phyloP scores from a whole-genome alignment of 2,113 vertebrate genomes.

The Takifugu flavidus region DNA sequence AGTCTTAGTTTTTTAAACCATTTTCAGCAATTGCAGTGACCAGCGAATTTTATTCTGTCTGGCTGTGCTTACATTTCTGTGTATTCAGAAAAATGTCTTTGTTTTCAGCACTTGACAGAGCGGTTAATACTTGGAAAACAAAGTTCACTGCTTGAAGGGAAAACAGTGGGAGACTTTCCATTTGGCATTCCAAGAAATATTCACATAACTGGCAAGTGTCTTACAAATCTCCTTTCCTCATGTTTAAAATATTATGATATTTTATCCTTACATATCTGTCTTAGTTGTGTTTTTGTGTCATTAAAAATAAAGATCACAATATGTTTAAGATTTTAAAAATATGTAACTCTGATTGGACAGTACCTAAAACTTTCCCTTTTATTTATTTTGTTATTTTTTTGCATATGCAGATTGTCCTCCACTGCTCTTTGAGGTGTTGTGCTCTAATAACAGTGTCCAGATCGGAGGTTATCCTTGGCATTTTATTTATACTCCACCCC shows the following conservation, averaged over 20 bases:
- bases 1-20: not conserved
- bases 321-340: no score
- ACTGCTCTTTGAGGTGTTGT: constrained; percentile 89
- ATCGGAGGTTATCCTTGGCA: constrained; percentile 96
- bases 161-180: constrained; percentile 84
- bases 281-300: no score
- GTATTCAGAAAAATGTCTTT: constrained; percentile 20
- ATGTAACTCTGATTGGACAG: no score
- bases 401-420: constrained; percentile 78
- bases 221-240: not conserved
- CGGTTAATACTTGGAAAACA: constrained; percentile 80
- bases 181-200: constrained; percentile 95
- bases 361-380: no score
- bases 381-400: constrained; percentile 23
- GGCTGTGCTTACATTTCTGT: not conserved
- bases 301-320: no score
- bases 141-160: constrained; percentile 81
- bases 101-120: constrained; percentile 85
- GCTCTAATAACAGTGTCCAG: constrained; percentile 86
- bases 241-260: no score
- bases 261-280: no score
- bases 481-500: constrained; percentile 92
- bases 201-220: constrained; percentile 84
- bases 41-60: not conserved
- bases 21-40: no score